phyloP scores from a whole-genome alignment of 1,140 invertebrate genomes.

The Dendroctonus ponderosae region DNA sequence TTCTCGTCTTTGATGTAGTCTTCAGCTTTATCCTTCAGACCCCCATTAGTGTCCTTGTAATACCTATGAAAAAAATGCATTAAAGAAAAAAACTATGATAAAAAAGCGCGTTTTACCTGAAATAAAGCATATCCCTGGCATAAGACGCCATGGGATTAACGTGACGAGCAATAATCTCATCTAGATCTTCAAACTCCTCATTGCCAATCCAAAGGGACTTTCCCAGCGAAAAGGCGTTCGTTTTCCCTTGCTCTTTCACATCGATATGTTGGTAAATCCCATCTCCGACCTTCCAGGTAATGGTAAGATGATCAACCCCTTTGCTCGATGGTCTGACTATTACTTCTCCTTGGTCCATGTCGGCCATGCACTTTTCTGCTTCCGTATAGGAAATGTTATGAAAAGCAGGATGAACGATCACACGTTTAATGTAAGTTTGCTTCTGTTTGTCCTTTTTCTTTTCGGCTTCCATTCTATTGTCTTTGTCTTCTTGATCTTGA shows the following conservation, averaged over 20 bases:
- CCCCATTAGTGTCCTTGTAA: slow-evolving; percentile 70
- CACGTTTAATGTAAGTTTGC: slow-evolving; percentile 87
- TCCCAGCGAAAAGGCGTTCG: slow-evolving; percentile 94
- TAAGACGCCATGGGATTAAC: slow-evolving; percentile 94
- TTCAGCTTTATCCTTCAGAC: slow-evolving; percentile 82
- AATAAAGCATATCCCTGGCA: slow-evolving; percentile 85
- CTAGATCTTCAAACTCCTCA: slow-evolving; percentile 96
- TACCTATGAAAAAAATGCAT: slow-evolving; percentile 64
- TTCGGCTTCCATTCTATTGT: slow-evolving; percentile 74
- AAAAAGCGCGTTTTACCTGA: slow-evolving; percentile 55
- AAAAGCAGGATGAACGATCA: slow-evolving; percentile 97
- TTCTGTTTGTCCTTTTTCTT: slow-evolving; percentile 76
- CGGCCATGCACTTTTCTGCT: slow-evolving; percentile 85
- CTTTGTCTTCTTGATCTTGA: slow-evolving; percentile 78
- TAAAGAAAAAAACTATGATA: background rate
- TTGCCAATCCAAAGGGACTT: slow-evolving; percentile 82
- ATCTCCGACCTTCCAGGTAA: slow-evolving; percentile 97
- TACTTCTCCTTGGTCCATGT: slow-evolving; percentile 94
- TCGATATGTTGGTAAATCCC: slow-evolving; percentile 95
- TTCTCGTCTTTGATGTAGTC: slow-evolving; percentile 85
- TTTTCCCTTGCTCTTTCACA: slow-evolving; percentile 93
- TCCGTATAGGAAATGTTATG: slow-evolving; percentile 94
- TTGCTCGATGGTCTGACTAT: slow-evolving; percentile 94
- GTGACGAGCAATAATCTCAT: slow-evolving; percentile 97
- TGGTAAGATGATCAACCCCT: slow-evolving; percentile 89